Evolutionary conservation across 2,797 vertebrate genomes (phyloP), one percentile per base, ranked within the genome.

Genomic region (Diplodus puntazzo): DNA sequence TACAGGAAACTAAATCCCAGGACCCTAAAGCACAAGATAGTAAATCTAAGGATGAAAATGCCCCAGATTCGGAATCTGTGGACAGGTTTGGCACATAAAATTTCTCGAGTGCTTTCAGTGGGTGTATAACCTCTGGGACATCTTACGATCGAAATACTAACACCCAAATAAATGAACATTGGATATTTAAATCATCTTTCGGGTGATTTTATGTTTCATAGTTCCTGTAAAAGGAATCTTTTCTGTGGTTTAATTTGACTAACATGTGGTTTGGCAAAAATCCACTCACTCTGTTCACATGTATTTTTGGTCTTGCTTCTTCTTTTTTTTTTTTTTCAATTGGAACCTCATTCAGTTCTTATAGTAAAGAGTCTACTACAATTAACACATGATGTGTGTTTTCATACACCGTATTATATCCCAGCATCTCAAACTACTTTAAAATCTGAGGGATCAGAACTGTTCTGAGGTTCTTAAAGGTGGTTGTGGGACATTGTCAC

Each of bases 41-140:
- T 73, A 85, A 77, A 73, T 68, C 91, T 77, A 84, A 91, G 71
- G 88, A 91, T 81, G 87, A 45, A 77, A 87, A 87, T 58, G 68
- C 82, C 72, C 73, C 87, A 60, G 82, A 90, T 83, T 84, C 21
- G 79, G 87, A 89, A 52, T 82, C 90, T 74, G 55, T 78, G 77
- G 91, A 94, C 88, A 95, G 95, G 94, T 95, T 94, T 90, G 92
- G 80, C 70, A 81, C 77, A 55, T 25, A 69, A 79, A 87, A 79
- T 13, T 46, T 79, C 68, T 82, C 13, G 1, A 62, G 54, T 80
- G 25, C 62, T 78, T 55, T 74, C 18, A 59, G 18, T 66, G 66
- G 88, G 83, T 84, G 64, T 78, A 34, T 34, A 81, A 64, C 9
- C 64, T 81, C 46, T 83, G 77, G 89, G 79, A 73, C 4, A 18